A percentile compares a stretch with the other conserved stretches of the same genome.
phyloP scores from a whole-genome alignment of 2,797 vertebrate species.

The Neostethus bicornis region DNA sequence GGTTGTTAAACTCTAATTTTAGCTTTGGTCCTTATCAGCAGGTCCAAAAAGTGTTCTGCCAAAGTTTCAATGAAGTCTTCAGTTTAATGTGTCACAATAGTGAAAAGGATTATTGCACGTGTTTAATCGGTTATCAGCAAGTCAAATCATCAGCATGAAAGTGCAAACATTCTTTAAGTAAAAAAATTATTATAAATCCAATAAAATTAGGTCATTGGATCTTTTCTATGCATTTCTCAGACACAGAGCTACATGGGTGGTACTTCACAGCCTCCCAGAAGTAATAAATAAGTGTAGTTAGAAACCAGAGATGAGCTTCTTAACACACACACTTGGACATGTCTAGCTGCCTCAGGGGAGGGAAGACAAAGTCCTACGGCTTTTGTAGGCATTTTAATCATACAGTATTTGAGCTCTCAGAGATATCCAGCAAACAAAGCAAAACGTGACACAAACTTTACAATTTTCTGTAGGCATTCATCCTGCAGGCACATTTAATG shows the following conservation, averaged over 20 bases:
- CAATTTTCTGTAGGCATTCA: neutral
- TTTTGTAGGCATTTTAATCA: too few relatives aligned
- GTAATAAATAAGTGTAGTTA: constrained; percentile 39
- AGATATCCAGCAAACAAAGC: constrained; percentile 8
- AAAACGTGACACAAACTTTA: neutral
- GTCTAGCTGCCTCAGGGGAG: neutral
- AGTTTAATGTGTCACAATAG: constrained; percentile 19
- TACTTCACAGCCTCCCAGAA: constrained; percentile 26
- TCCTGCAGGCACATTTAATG: too few relatives aligned
- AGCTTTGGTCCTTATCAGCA: constrained; percentile 39
- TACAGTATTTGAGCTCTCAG: neutral
- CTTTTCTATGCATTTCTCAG: neutral
- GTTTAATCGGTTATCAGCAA: constrained; percentile 9
- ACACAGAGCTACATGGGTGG: constrained; percentile 14
- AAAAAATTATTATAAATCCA: too few relatives aligned
- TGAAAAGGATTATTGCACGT: constrained; percentile 5
- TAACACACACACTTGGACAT: constrained; percentile 18
- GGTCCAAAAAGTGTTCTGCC: constrained; percentile 40
- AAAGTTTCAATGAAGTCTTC: constrained; percentile 46
- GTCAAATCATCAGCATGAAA: constrained; percentile 19
- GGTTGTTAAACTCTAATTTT: constrained; percentile 64
- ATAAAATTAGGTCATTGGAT: too few relatives aligned
- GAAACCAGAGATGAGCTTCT: constrained; percentile 8
- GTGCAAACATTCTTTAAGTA: constrained; percentile 1
- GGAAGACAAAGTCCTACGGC: neutral